A percentile compares a stretch with the other conserved stretches of the same genome.
These are phyloP conservation scores for Leptopilina drosophilae DNA, from an alignment of 2,888 invertebrate species.

Conservation along the genomic window DNA sequence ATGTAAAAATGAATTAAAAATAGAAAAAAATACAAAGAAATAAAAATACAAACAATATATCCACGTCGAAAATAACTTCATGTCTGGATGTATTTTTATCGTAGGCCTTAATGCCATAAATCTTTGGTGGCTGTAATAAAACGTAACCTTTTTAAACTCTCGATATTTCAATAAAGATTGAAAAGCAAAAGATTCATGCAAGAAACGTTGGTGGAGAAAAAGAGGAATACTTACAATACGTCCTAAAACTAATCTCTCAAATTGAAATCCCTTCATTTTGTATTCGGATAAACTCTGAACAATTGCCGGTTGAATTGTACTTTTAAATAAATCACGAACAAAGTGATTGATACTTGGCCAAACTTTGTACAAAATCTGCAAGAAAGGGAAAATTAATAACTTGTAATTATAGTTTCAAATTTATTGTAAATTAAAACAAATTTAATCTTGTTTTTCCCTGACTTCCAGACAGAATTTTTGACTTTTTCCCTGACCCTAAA, in stretches of 20 bases:
- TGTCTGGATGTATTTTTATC: conserved; percentile 94
- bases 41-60: conserved; percentile 87
- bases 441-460: too few relatives aligned
- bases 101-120: conserved; percentile 98
- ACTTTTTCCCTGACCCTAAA: too few relatives aligned
- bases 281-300: conserved; percentile 88
- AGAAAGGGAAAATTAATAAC: conserved; percentile 50
- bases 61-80: conserved; percentile 98
- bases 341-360: conserved; percentile 98
- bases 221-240: conserved; percentile 86
- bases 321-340: conserved; percentile 89
- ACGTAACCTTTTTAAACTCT: conserved; percentile 31
- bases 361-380: conserved; percentile 89
- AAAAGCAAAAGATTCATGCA: conserved; percentile 5
- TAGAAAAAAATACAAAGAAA: conserved; percentile 38
- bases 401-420: too few relatives aligned
- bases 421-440: too few relatives aligned
- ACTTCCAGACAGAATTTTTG: too few relatives aligned
- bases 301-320: conserved; percentile 91
- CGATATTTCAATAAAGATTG: neutral
- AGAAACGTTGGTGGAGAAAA: neutral
- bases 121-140: conserved; percentile 88
- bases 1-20: neutral
- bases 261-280: conserved; percentile 94
- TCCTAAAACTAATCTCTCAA: conserved; percentile 95